A percentile compares a stretch with the other conserved stretches of the same genome.
Evolutionary conservation across 2,888 invertebrate species (phyloP).

Genomic region (Cryptus armator): DNA sequence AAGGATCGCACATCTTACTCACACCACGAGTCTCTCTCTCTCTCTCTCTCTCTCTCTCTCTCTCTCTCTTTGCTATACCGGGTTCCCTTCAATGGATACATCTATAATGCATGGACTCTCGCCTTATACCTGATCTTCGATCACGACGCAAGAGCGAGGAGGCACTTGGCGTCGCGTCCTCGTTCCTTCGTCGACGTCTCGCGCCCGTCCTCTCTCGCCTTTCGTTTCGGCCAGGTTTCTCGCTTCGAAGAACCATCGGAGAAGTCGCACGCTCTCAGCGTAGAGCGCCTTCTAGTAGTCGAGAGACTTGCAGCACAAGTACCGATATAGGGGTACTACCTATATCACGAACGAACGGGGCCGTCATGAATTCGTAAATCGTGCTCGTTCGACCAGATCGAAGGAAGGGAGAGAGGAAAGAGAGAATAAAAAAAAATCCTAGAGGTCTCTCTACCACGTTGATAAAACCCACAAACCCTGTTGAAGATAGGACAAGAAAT

Average conservation of each 20-base stretch:
- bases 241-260: not conserved
- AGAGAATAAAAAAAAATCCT: slow-evolving; percentile 4
- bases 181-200: slow-evolving; percentile 25
- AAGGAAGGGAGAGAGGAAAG: slow-evolving; percentile 5
- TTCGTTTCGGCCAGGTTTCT: not conserved
- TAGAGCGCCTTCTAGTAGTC: not conserved
- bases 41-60: slow-evolving; percentile 56
- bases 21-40: slow-evolving; percentile 43
- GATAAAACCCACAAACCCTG: slow-evolving; percentile 41
- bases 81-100: slow-evolving; percentile 75
- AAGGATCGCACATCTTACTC: slow-evolving; percentile 36
- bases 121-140: slow-evolving; percentile 79
- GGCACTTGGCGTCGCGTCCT: slow-evolving; percentile 13
- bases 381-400: slow-evolving; percentile 46
- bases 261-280: slow-evolving; percentile 22
- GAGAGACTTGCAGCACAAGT: slow-evolving; percentile 17
- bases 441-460: slow-evolving; percentile 18
- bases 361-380: slow-evolving; percentile 63
- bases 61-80: slow-evolving; percentile 56
- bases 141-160: slow-evolving; percentile 67
- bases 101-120: slow-evolving; percentile 80
- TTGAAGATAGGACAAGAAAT: slow-evolving; percentile 36
- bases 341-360: slow-evolving; percentile 26
- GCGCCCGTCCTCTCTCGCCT: not conserved
- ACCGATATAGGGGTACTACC: slow-evolving; percentile 22